These are phyloP conservation scores for Cyclina sinensis DNA, from an alignment of 1,140 invertebrate species.

Conservation along the genomic window DNA sequence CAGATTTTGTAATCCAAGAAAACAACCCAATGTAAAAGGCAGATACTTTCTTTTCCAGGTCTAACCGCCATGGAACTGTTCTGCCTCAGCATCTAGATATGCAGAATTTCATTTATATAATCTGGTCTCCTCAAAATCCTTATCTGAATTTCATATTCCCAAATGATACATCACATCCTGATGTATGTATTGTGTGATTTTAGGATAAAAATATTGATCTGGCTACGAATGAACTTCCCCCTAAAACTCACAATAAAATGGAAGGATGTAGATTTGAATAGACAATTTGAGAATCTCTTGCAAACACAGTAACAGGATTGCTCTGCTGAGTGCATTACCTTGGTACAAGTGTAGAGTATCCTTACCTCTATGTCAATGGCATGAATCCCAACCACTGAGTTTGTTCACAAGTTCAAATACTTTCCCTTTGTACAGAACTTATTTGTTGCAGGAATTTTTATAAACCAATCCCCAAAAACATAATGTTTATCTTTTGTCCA, in stretches of 20 bases:
- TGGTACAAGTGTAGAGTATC: too few relatives aligned
- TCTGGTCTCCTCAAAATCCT: not conserved
- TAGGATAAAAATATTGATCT: not conserved
- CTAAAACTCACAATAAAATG: not conserved
- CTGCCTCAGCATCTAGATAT: not conserved
- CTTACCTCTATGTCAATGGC: too few relatives aligned
- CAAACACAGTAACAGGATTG: too few relatives aligned
- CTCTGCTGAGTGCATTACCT: too few relatives aligned
- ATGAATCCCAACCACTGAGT: too few relatives aligned
- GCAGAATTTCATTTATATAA: slow-evolving; percentile 19
- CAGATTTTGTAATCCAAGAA: too few relatives aligned
- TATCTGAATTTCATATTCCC: slow-evolving; percentile 23
- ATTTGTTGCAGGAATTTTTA: too few relatives aligned
- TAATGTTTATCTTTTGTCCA: too few relatives aligned
- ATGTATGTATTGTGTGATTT: not conserved
- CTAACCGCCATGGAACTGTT: not conserved
- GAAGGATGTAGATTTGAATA: not conserved
- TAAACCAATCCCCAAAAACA: too few relatives aligned
- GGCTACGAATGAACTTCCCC: not conserved
- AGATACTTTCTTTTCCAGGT: not conserved
- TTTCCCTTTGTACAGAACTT: too few relatives aligned
- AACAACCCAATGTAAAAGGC: not conserved
- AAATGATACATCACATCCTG: not conserved
- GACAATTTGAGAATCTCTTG: too few relatives aligned
- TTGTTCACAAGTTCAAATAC: too few relatives aligned